These are phyloP conservation scores for Crossocerus cetratus DNA, from an alignment of 2,888 invertebrate genomes.

Conservation along the genomic window DNA sequence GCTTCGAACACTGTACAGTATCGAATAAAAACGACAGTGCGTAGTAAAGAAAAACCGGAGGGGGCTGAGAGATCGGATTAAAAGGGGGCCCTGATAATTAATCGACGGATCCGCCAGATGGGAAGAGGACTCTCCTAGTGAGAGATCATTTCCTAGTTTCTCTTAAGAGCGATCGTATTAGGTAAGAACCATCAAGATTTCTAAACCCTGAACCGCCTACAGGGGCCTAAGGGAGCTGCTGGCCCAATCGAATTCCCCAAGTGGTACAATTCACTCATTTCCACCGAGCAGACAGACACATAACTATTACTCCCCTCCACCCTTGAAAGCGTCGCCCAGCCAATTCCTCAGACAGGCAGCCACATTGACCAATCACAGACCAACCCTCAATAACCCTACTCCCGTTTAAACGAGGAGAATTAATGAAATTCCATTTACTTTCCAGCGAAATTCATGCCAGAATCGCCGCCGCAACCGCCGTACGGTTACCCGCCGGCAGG, in stretches of 20 bases:
- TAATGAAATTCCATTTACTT: slow-evolving; percentile 25
- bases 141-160: slow-evolving; percentile 25
- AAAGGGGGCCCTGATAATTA: slow-evolving; percentile 5
- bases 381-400: background rate
- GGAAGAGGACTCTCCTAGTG: slow-evolving; percentile 51
- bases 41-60: slow-evolving; percentile 38
- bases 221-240: background rate
- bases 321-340: background rate
- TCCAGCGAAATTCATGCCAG: slow-evolving; percentile 75
- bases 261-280: slow-evolving; percentile 5
- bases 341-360: background rate
- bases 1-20: slow-evolving; percentile 68
- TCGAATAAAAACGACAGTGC: slow-evolving; percentile 65
- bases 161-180: slow-evolving; percentile 38
- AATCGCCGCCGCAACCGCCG: slow-evolving; percentile 64
- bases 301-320: slow-evolving; percentile 25
- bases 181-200: slow-evolving; percentile 50
- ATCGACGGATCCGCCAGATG: background rate
- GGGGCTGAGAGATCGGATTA: background rate
- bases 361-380: background rate
- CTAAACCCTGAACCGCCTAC: background rate
- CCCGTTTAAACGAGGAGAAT: background rate
- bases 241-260: background rate
- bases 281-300: slow-evolving; percentile 47
- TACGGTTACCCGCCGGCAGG: slow-evolving; percentile 61